These are phyloP conservation scores for Zaprionus inermis DNA, from an alignment of 1,140 invertebrate species.

Conservation along the genomic window DNA sequence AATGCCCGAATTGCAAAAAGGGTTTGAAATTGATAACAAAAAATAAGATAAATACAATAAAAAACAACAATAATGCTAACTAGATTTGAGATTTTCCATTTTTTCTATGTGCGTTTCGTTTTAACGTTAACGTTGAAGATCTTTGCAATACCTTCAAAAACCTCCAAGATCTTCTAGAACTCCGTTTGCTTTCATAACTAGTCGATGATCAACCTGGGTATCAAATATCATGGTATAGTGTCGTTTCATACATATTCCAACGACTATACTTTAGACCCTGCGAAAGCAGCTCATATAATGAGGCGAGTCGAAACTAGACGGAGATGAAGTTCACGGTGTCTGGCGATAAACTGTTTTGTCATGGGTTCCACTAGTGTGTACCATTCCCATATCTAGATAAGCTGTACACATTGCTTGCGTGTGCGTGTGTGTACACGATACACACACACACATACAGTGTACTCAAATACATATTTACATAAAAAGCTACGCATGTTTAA, in stretches of 20 bases:
- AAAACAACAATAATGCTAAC: background rate
- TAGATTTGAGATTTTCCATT: background rate
- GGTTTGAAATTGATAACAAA: background rate
- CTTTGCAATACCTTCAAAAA: background rate
- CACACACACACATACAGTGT: background rate
- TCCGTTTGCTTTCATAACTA: background rate
- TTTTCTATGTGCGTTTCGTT: too few species aligned
- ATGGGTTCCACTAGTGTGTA: background rate
- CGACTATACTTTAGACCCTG: background rate
- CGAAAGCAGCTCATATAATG: background rate
- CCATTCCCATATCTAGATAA: conserved; percentile 9
- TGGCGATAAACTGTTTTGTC: conserved; percentile 4
- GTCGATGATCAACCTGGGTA: too few species aligned
- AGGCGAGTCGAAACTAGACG: too few species aligned
- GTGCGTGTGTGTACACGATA: background rate
- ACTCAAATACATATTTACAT: background rate
- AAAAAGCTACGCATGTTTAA: conserved; percentile 29
- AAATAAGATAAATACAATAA: background rate
- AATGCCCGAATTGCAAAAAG: background rate
- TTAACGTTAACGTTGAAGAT: background rate
- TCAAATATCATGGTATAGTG: too few species aligned
- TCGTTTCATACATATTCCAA: too few species aligned
- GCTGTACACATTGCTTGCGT: background rate
- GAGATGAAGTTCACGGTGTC: background rate
- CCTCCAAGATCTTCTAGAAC: background rate